Base-by-base conservation (phyloP, 2,888 invertebrate genomes). In the Amphiduros pacificus region DNA sequence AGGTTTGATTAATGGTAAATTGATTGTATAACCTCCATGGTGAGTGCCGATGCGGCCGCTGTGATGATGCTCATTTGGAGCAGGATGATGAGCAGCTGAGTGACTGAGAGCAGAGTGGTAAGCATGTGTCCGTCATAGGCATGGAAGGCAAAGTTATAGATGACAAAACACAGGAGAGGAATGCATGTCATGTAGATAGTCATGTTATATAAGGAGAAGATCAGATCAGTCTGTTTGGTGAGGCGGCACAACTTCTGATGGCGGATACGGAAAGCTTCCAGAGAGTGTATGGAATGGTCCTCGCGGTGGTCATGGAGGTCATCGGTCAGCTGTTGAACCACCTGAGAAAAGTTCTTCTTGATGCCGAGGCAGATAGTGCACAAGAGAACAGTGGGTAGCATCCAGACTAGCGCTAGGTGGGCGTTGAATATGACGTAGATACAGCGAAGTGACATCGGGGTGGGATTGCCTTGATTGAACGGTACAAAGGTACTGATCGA, bases 61-160 rank as follows among this genome's bases (percentile, higher is more conserved):
- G 59, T 53, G 27, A 59, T 36, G 22, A 59, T 36, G 11, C 36
- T 44, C 6, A 59, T 17, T 17, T 59, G 59, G 4, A n/a, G 26
- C 2, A 31, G 28, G 14, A 59, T 27, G 17, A 32, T 27, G 29
- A 59, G 52, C 53, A 59, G 27, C 11, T 59, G 59, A 5, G 28
- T 53, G 11, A 59, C 36, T 20, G 41, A 36, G 40, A 59, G 31
- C 2, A 53, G 26, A 36, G 41, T 44, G 2, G 27, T 32, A 24
- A 53, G 44, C 2, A 50, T 36, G 2, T 40, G 31, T 26, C 52
- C 53, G 28, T 52, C 41, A 5, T 50, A 28, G 20, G 53, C 51
- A 29, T 40, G 44, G 41, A 53, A 59, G n/a, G 53, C 53, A 29
- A 53, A 59, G 44, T 59, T 59, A 24, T 59, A 59, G 20, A 59